Conservation (phyloP, 2,797 vertebrate species). For the Dendrocincla fuliginosa region DNA sequence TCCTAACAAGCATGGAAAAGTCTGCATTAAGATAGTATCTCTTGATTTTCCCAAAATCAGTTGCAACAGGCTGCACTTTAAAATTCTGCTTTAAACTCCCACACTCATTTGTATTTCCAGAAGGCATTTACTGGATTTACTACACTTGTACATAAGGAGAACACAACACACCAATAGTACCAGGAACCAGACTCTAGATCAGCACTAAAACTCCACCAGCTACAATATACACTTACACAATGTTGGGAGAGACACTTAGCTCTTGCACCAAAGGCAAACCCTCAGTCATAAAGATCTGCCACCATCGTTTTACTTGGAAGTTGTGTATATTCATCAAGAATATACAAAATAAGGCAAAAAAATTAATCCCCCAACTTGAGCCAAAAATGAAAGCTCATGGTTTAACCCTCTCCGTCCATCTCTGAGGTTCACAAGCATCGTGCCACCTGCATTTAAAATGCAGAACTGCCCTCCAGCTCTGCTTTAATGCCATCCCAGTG, state of each 20-base stretch:
- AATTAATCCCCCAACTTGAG: neutral
- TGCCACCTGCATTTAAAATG: neutral
- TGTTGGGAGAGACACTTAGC: neutral
- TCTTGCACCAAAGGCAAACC: neutral
- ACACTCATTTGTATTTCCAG: fast-evolving
- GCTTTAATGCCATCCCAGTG: neutral
- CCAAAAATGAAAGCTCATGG: neutral
- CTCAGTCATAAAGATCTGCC: neutral
- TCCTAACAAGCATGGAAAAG: conserved; percentile 29
- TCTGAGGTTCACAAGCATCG: neutral
- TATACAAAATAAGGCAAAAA: neutral
- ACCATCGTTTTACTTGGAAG: neutral
- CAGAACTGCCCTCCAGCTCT: neutral
- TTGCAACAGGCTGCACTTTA: neutral
- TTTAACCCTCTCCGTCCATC: neutral
- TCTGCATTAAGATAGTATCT: conserved; percentile 7
- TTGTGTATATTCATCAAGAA: neutral
- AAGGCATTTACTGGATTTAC: neutral
- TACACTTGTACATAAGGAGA: neutral
- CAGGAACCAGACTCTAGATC: neutral
- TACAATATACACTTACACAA: neutral
- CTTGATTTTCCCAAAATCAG: conserved; percentile 20
- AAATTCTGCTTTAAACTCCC: neutral
- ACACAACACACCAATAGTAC: neutral
- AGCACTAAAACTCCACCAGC: neutral